Percentiles rank a stretch among this genome's conserved stretches.
These are phyloP conservation scores for Pyxicephalus adspersus DNA, from an alignment of 2,113 vertebrate genomes.

Conservation along the genomic window DNA sequence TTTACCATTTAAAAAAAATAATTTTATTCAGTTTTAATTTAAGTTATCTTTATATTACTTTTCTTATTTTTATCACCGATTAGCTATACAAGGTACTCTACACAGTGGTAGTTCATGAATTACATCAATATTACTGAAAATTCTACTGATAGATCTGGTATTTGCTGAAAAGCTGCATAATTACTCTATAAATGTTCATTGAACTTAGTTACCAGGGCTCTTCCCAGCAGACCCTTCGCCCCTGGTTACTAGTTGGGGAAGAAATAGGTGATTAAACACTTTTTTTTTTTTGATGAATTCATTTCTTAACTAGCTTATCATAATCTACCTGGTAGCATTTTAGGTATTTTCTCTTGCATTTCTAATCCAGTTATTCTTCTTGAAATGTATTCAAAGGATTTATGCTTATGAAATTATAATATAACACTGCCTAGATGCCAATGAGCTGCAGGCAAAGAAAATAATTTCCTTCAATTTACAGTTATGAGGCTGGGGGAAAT, in stretches of 20 bases:
- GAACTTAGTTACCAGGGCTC: not conserved
- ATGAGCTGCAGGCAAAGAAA: constrained; percentile 86
- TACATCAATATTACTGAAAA: not conserved
- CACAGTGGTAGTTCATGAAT: not conserved
- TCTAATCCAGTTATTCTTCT: constrained; percentile 84
- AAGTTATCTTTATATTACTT: not conserved
- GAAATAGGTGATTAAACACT: constrained; percentile 59
- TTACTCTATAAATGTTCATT: not conserved
- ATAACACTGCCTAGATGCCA: constrained; percentile 84
- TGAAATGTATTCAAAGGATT: constrained; percentile 86
- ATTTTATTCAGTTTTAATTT: too few relatives aligned
- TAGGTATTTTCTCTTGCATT: constrained; percentile 80
- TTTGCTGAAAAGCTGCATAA: constrained; percentile 8
- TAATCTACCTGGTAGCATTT: constrained; percentile 72
- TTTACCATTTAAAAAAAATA: too few relatives aligned
- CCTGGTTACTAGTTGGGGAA: not conserved
- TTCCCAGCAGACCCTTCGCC: not conserved
- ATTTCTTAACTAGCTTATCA: constrained; percentile 49
- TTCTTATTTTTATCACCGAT: not conserved
- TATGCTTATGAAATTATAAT: constrained; percentile 88
- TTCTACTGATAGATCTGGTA: not conserved
- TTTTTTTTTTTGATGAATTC: constrained; percentile 45
- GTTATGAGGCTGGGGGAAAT: constrained; percentile 81
- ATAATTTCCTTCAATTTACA: constrained; percentile 89
- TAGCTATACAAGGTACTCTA: not conserved